These are phyloP conservation scores for Potamilus streckersoni DNA, from an alignment of 1,140 invertebrate species.

Conservation along the genomic window DNA sequence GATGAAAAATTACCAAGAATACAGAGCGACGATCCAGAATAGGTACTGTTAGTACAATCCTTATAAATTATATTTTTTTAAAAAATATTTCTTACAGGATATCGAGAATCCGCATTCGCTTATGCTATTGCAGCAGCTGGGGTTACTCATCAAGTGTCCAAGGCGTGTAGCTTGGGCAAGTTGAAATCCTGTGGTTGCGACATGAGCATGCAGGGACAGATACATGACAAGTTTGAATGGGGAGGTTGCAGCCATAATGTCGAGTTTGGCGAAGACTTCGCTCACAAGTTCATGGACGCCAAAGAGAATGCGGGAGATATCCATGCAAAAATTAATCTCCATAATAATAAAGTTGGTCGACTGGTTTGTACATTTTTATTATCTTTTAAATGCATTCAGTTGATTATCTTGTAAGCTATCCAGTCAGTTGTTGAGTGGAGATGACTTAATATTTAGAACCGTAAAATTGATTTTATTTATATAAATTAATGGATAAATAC, in stretches of 20 bases:
- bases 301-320: constrained; percentile 77
- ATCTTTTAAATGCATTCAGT: too few relatives aligned
- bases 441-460: too few relatives aligned
- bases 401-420: too few relatives aligned
- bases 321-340: constrained; percentile 79
- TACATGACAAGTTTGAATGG: constrained; percentile 92
- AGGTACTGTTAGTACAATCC: background rate
- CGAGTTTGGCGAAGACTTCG: constrained; percentile 95
- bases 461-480: too few relatives aligned
- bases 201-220: constrained; percentile 70
- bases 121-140: constrained; percentile 82
- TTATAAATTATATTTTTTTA: constrained; percentile 22
- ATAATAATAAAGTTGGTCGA: constrained; percentile 76
- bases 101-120: constrained; percentile 72
- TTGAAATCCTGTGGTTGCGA: constrained; percentile 86
- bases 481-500: too few relatives aligned
- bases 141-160: constrained; percentile 84
- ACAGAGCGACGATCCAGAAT: background rate
- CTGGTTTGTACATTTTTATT: constrained; percentile 66
- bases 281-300: constrained; percentile 90
- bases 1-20: too few relatives aligned
- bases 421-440: too few relatives aligned
- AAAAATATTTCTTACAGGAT: constrained; percentile 68
- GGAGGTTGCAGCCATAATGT: constrained; percentile 95
- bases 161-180: constrained; percentile 87